A percentile compares a stretch with the other conserved stretches of the same genome.
These are phyloP conservation scores for Benitochromis conjunctus DNA, from an alignment of 2,113 vertebrate genomes.

Conservation along the genomic window DNA sequence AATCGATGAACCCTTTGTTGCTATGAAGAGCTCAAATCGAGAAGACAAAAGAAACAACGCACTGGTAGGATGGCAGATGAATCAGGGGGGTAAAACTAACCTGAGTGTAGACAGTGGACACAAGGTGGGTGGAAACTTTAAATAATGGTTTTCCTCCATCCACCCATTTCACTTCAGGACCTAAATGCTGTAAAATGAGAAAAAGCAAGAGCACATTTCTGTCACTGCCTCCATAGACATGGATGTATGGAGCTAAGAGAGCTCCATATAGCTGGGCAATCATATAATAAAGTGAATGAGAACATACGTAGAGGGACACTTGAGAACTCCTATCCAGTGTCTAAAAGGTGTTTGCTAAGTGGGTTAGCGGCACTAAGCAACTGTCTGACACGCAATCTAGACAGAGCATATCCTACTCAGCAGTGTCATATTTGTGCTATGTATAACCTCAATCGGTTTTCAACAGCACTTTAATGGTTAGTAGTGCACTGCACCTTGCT, in stretches of 20 bases:
- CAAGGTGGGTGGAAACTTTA: conserved; percentile 90
- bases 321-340: background rate
- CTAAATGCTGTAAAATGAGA: conserved; percentile 77
- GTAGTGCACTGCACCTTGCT: conserved; percentile 78
- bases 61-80: background rate
- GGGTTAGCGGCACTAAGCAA: background rate
- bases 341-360: background rate
- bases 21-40: background rate
- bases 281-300: background rate
- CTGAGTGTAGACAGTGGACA: conserved; percentile 97
- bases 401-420: background rate
- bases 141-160: conserved; percentile 92
- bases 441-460: background rate
- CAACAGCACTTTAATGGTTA: background rate
- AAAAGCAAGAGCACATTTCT: accelerated
- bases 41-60: background rate
- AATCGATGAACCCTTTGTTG: background rate
- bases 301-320: background rate
- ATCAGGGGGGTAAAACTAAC: conserved; percentile 53
- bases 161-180: conserved; percentile 96
- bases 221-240: background rate
- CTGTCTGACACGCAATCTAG: background rate
- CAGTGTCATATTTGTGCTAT: background rate
- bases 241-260: background rate
- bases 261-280: background rate